These are phyloP conservation scores for Planiliza haematocheilus DNA, from an alignment of 2,113 vertebrate genomes.

Conservation along the genomic window DNA sequence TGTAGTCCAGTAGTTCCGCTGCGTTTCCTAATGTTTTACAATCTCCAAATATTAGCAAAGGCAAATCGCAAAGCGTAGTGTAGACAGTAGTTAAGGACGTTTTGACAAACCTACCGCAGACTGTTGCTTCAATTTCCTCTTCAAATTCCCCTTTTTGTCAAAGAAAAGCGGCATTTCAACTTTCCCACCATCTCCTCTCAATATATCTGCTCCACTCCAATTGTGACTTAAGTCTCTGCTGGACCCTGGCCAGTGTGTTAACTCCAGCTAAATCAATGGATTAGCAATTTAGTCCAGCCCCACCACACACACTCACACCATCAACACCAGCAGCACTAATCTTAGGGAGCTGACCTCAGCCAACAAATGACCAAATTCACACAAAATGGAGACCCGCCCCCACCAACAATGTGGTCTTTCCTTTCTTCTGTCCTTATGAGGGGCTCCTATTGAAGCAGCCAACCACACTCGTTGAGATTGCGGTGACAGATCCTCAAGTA, in stretches of 20 bases:
- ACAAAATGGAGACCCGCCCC: conserved; percentile 72
- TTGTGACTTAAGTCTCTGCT: conserved; percentile 81
- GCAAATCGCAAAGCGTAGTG: conserved; percentile 24
- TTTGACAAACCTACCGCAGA: conserved; percentile 60
- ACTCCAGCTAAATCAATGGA: conserved; percentile 83
- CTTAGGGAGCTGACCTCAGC: conserved; percentile 76
- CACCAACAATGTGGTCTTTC: conserved; percentile 56
- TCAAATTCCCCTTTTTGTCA: conserved; percentile 69
- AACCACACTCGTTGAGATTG: conserved; percentile 72
- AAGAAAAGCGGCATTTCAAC: conserved; percentile 72
- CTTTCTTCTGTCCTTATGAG: conserved; percentile 69
- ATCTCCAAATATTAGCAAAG: conserved; percentile 40
- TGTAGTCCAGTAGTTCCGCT: not conserved
- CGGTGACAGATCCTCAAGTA: conserved; percentile 72
- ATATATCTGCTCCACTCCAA: conserved; percentile 72
- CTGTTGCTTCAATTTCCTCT: conserved; percentile 69
- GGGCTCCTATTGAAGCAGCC: conserved; percentile 64
- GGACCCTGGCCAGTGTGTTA: conserved; percentile 78
- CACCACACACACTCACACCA: conserved; percentile 51
- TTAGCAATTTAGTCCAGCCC: conserved; percentile 75
- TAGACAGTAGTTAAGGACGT: conserved; percentile 33
- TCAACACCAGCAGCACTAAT: conserved; percentile 67
- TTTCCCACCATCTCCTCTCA: conserved; percentile 80
- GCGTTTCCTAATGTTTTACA: conserved; percentile 17
- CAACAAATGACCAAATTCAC: conserved; percentile 82